These are phyloP conservation scores for Ecdyonurus torrentis DNA, from an alignment of 2,888 invertebrate species.

Conservation along the genomic window DNA sequence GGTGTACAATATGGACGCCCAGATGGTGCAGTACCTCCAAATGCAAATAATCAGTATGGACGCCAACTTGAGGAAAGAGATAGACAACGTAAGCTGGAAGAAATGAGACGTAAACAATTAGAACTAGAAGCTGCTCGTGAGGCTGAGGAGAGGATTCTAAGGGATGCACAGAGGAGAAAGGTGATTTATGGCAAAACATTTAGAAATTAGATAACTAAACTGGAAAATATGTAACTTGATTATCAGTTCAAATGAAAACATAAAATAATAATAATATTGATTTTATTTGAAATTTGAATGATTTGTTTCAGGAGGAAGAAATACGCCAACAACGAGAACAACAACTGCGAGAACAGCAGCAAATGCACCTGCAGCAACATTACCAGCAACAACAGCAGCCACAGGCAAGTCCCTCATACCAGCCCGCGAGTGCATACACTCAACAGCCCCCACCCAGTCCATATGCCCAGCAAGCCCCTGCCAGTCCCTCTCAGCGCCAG, in stretches of 20 bases:
- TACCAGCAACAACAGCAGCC: slow-evolving; percentile 6
- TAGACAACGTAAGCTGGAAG: slow-evolving; percentile 33
- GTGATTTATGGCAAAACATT: no score
- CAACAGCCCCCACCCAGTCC: no score
- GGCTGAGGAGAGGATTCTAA: neutral
- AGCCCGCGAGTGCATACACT: no score
- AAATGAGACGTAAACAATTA: slow-evolving; percentile 33
- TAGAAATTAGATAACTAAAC: no score
- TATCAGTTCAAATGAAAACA: no score
- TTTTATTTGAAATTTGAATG: no score
- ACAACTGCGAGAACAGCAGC: slow-evolving; percentile 14
- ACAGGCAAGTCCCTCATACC: slow-evolving; percentile 8
- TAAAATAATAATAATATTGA: no score
- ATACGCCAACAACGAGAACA: slow-evolving; percentile 23
- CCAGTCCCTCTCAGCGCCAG: no score
- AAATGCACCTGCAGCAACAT: slow-evolving; percentile 13
- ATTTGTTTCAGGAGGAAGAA: slow-evolving; percentile 24
- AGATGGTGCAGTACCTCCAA: no score
- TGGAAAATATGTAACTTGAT: no score
- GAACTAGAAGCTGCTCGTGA: slow-evolving; percentile 27
- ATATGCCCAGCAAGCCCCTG: no score
- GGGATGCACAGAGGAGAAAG: slow-evolving; percentile 23
- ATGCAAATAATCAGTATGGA: slow-evolving; percentile 10
- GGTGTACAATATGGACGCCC: slow-evolving; percentile 9
- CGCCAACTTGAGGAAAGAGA: slow-evolving; percentile 25